A percentile compares a stretch with the other conserved stretches of the same genome.
phyloP scores from a whole-genome alignment of 1,140 invertebrate genomes.

The Ceratina japonica region DNA sequence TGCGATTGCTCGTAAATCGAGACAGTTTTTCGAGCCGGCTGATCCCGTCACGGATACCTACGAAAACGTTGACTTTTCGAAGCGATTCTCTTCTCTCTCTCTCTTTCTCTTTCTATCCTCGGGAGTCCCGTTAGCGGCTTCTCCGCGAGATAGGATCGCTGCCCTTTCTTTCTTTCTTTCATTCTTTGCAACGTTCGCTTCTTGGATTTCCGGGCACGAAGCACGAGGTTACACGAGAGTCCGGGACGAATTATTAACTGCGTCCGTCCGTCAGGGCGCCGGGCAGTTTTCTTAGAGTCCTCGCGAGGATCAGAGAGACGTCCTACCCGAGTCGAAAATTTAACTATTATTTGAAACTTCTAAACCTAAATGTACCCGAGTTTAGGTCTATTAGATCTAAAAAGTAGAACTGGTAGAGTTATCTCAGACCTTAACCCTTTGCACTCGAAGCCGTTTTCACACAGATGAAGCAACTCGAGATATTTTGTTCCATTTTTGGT shows the following conservation, averaged over 20 bases:
- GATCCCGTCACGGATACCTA: neutral
- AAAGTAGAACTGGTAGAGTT: too few species aligned
- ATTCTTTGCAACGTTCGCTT: constrained; percentile 44
- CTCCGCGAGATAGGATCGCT: constrained; percentile 57
- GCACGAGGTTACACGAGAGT: constrained; percentile 51
- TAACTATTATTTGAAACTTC: too few species aligned
- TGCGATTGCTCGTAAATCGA: constrained; percentile 39
- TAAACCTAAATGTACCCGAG: too few species aligned
- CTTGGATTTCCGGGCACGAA: constrained; percentile 61
- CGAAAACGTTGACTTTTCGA: constrained; percentile 16
- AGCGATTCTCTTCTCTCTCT: neutral
- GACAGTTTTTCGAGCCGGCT: neutral
- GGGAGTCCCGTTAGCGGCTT: constrained; percentile 48
- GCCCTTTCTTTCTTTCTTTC: constrained; percentile 45
- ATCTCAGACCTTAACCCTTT: too few species aligned
- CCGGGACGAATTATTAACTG: constrained; percentile 60
- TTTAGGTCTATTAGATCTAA: too few species aligned
- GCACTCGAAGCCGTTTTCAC: too few species aligned
- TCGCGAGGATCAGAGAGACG: constrained; percentile 18
- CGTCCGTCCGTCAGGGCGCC: constrained; percentile 20
- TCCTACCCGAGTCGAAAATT: constrained; percentile 45
- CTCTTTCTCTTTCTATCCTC: neutral
- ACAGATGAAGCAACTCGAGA: too few species aligned
- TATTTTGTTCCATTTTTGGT: too few species aligned
- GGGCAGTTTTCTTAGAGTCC: too few species aligned